These are phyloP conservation scores for Diadema setosum DNA, from an alignment of 35 echinoderm and acorn worm species.

Conservation along the genomic window DNA sequence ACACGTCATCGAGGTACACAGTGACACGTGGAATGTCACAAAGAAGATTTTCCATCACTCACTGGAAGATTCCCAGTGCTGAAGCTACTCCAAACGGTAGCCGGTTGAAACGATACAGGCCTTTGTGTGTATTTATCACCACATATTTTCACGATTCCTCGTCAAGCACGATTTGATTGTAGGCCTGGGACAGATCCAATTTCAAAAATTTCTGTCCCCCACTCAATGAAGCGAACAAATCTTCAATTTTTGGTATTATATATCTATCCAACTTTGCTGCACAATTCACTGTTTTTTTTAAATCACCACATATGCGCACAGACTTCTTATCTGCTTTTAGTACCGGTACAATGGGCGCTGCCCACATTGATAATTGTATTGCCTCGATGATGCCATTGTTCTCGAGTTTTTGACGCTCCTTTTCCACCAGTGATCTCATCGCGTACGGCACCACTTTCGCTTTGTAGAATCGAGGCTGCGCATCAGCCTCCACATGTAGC, in stretches of 20 bases:
- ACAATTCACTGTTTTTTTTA: constrained; percentile 30
- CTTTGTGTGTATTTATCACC: constrained; percentile 5
- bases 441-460: too few relatives aligned
- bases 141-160: constrained; percentile 25
- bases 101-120: too few relatives aligned
- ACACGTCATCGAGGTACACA: too few relatives aligned
- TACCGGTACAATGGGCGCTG: not conserved
- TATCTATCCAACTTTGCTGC: constrained; percentile 16
- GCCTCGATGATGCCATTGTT: not conserved
- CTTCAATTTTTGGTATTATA: constrained; percentile 44
- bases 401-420: not conserved
- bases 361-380: not conserved
- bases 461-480: too few relatives aligned
- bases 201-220: constrained; percentile 27
- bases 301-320: constrained; percentile 56
- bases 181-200: constrained; percentile 19
- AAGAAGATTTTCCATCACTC: too few relatives aligned
- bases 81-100: too few relatives aligned
- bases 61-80: too few relatives aligned
- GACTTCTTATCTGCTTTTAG: not conserved
- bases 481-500: not conserved
- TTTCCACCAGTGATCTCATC: too few relatives aligned
- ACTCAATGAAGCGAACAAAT: constrained; percentile 23
- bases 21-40: too few relatives aligned
- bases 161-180: constrained; percentile 10